These are phyloP conservation scores for Sphaeramia orbicularis DNA, from an alignment of 2,797 vertebrate species.

Conservation along the genomic window DNA sequence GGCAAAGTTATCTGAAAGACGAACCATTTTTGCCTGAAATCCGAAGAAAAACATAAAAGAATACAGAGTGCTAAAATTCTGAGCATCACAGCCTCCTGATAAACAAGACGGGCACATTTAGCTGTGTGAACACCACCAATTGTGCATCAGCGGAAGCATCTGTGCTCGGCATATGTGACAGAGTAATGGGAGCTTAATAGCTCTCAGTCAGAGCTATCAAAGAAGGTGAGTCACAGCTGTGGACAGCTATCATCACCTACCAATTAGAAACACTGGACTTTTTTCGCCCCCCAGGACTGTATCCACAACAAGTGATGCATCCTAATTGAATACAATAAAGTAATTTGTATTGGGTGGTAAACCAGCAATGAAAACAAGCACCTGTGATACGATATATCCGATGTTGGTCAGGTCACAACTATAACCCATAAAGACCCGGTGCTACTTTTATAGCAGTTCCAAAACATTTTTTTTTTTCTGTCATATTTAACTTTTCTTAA, in stretches of 20 bases:
- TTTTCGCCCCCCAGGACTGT: conserved; percentile 18
- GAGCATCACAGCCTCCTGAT: conserved; percentile 21
- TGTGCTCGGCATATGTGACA: conserved; percentile 56
- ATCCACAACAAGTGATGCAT: conserved; percentile 31
- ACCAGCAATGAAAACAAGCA: background rate
- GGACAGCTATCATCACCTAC: conserved; percentile 56
- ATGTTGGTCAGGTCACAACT: background rate
- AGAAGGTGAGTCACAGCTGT: conserved; percentile 63
- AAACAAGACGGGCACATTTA: conserved; percentile 48
- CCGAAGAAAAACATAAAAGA: conserved; percentile 5
- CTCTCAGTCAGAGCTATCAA: conserved; percentile 54
- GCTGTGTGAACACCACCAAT: conserved; percentile 29
- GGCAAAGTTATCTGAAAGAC: conserved; percentile 38
- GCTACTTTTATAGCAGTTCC: too few relatives aligned
- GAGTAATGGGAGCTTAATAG: conserved; percentile 67
- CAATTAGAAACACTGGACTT: conserved; percentile 39
- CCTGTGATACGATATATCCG: conserved; percentile 4
- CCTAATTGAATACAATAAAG: conserved; percentile 45
- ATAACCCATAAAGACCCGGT: too few relatives aligned
- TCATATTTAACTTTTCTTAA: too few relatives aligned
- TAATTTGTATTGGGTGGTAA: conserved; percentile 26
- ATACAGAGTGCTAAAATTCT: conserved; percentile 4
- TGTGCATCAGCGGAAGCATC: conserved; percentile 58
- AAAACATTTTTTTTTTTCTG: too few relatives aligned
- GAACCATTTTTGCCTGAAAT: background rate